Evolutionary conservation across 1,140 invertebrate genomes (phyloP).

Genomic region (Drosophila ohnishii): DNA sequence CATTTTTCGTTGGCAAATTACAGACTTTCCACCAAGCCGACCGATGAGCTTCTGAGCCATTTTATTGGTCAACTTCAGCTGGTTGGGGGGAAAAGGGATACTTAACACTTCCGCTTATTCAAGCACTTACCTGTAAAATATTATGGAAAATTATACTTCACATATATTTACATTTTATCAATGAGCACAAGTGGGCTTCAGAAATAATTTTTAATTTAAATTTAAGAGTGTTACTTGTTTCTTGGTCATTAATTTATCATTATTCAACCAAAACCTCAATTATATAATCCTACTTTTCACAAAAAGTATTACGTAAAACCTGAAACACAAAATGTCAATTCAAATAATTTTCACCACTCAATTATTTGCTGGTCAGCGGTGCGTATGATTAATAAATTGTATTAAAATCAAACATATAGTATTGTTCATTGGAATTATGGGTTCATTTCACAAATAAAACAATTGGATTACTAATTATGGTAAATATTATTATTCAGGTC

Average conservation of each 20-base stretch:
- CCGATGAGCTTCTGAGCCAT: conserved; percentile 26
- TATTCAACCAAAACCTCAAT: background rate
- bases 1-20: conserved; percentile 60
- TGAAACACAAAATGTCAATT: conserved; percentile 2
- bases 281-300: background rate
- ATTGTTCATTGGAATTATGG: conserved; percentile 11
- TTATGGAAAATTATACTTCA: background rate
- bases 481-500: background rate
- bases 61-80: conserved; percentile 25
- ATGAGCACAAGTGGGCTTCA: background rate
- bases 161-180: background rate
- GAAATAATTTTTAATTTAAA: background rate
- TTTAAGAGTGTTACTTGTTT: background rate
- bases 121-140: conserved; percentile 10
- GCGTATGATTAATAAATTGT: conserved; percentile 36
- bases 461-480: conserved; percentile 11
- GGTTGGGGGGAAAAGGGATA: conserved; percentile 1
- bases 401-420: conserved; percentile 26
- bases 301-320: background rate
- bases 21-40: conserved; percentile 28
- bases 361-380: conserved; percentile 17
- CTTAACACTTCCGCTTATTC: conserved; percentile 29
- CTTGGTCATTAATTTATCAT: background rate
- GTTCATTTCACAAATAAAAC: conserved; percentile 1
- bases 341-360: background rate